A percentile compares a stretch with the other conserved stretches of the same genome.
phyloP scores from a whole-genome alignment of 2,888 invertebrate species.

The Dynastes hyllus region DNA sequence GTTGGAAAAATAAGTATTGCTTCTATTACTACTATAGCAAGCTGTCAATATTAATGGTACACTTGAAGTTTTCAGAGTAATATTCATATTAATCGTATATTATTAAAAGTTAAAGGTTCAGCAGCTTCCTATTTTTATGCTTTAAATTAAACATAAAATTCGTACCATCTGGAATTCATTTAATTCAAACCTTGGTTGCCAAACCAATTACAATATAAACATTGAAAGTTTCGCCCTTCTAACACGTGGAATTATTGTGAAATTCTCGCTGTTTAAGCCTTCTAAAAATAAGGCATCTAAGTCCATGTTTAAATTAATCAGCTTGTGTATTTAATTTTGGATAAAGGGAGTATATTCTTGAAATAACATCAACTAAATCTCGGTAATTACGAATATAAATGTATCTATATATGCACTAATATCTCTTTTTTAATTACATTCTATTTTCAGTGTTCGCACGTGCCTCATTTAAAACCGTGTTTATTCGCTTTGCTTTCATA shows the following conservation, averaged over 20 bases:
- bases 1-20: too few species aligned
- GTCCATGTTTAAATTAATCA: background rate
- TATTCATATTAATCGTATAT: too few species aligned
- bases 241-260: background rate
- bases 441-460: conserved; percentile 6
- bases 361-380: background rate
- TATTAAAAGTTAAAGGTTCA: too few species aligned
- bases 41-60: too few species aligned
- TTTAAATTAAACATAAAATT: too few species aligned
- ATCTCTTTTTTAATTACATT: conserved; percentile 7
- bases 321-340: too few species aligned
- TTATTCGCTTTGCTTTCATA: conserved; percentile 5
- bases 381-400: too few species aligned
- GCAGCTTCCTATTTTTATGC: too few species aligned
- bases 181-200: background rate
- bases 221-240: background rate
- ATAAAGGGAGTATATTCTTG: too few species aligned
- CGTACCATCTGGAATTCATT: too few species aligned
- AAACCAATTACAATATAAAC: background rate
- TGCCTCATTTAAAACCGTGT: background rate
- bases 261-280: background rate
- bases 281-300: background rate
- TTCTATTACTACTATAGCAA: too few species aligned
- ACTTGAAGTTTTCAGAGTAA: too few species aligned
- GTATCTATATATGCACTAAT: background rate